These are phyloP conservation scores for Salpingus planirostris DNA, from an alignment of 2,888 invertebrate genomes.

Conservation along the genomic window DNA sequence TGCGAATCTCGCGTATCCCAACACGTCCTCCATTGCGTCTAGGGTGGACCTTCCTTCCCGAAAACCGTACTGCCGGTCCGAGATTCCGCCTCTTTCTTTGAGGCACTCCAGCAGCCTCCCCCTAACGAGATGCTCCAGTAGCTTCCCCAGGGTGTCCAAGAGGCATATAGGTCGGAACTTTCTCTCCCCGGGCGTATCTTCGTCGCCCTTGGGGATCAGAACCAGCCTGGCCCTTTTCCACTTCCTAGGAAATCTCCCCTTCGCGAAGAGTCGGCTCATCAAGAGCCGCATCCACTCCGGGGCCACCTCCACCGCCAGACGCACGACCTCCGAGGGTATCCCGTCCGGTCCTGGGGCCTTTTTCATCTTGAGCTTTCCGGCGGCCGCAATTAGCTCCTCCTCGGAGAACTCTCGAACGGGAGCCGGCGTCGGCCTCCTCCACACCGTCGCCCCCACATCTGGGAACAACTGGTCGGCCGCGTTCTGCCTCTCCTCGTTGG, in stretches of 20 bases:
- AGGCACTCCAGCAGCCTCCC: neutral
- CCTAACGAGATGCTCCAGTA: neutral
- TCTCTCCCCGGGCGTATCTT: neutral
- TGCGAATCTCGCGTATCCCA: neutral
- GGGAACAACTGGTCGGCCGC: constrained; percentile 1
- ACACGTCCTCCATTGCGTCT: neutral
- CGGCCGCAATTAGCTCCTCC: constrained; percentile 12
- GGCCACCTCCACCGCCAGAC: constrained; percentile 2
- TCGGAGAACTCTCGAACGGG: neutral
- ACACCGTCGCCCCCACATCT: constrained; percentile 5
- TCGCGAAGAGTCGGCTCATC: constrained; percentile 6
- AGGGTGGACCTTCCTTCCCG: neutral
- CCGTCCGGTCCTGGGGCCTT: constrained; percentile 21
- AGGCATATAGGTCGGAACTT: constrained; percentile 1
- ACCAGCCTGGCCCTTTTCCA: constrained; percentile 18
- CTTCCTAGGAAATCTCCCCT: constrained; percentile 10
- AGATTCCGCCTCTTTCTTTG: neutral
- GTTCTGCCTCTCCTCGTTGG: neutral
- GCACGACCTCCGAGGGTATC: constrained; percentile 18
- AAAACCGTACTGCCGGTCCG: neutral
- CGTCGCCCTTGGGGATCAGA: constrained; percentile 5
- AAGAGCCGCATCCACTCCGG: constrained; percentile 9
- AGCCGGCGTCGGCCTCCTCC: constrained; percentile 6
- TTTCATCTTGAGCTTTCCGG: constrained; percentile 6
- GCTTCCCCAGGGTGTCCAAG: neutral